These are phyloP conservation scores for Loris lydekkerianus DNA, from an alignment of 2,797 vertebrate genomes.

Conservation along the genomic window DNA sequence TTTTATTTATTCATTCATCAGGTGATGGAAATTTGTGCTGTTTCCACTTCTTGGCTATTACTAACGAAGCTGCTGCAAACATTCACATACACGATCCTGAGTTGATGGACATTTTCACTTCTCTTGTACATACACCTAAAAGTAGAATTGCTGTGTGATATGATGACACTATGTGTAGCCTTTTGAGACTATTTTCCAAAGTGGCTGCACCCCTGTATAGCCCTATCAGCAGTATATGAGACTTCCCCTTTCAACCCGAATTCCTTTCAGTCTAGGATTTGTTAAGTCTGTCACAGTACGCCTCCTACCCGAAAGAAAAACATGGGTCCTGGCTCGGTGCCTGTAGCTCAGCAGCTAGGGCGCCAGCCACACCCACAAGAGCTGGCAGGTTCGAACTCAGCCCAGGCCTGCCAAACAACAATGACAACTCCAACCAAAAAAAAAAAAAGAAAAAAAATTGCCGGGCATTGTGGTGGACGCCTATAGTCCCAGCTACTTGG, in stretches of 20 bases:
- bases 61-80: neutral
- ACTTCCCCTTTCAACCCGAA: conserved; percentile 1
- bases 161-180: neutral
- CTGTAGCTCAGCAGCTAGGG: too few relatives aligned
- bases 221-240: neutral
- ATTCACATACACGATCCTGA: neutral
- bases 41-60: neutral
- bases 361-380: too few relatives aligned
- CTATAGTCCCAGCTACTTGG: too few relatives aligned
- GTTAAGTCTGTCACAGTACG: neutral
- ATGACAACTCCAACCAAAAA: too few relatives aligned
- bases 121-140: neutral
- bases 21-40: neutral
- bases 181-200: conserved; percentile 11
- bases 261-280: neutral
- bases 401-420: too few relatives aligned
- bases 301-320: conserved; percentile 28
- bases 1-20: neutral
- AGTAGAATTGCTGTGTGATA: neutral
- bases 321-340: neutral
- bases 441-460: too few relatives aligned
- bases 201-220: neutral
- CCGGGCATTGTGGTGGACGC: too few relatives aligned
- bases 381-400: too few relatives aligned
- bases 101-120: neutral